Percentiles rank a stretch among this genome's conserved stretches.
Evolutionary conservation across 2,888 invertebrate species (phyloP).

Genomic region (Stenchaetothrips biformis): DNA sequence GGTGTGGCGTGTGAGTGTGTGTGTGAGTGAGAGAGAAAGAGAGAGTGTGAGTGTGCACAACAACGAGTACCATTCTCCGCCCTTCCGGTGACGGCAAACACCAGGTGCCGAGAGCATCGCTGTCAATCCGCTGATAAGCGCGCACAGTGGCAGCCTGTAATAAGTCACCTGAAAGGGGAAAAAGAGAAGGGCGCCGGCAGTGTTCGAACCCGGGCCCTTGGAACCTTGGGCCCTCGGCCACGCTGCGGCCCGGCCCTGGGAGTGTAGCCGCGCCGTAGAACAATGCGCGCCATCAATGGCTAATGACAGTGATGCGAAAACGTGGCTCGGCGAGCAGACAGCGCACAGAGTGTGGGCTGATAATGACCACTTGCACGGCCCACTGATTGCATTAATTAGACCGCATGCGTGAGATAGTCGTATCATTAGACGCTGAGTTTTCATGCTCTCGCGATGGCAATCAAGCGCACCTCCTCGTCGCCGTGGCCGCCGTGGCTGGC

Average conservation of each 20-base stretch:
- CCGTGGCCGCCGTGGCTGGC: neutral
- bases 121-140: too few relatives aligned
- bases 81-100: too few relatives aligned
- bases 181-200: neutral
- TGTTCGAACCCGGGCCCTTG: neutral
- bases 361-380: conserved; percentile 22
- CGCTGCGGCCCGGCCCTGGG: neutral
- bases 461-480: conserved; percentile 26
- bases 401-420: conserved; percentile 22
- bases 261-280: conserved; percentile 1
- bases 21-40: neutral
- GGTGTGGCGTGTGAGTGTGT: neutral
- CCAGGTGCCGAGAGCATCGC: too few relatives aligned
- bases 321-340: neutral
- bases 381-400: conserved; percentile 25
- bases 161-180: too few relatives aligned
- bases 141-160: too few relatives aligned
- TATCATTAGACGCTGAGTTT: conserved; percentile 23
- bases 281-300: conserved; percentile 19
- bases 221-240: neutral
- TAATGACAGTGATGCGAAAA: conserved; percentile 25
- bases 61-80: conserved; percentile 18
- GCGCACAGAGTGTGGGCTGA: conserved; percentile 6
- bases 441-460: conserved; percentile 17
- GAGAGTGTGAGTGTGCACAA: neutral